Conservation (phyloP, 2,888 invertebrate species). For the Euphydryas editha region DNA sequence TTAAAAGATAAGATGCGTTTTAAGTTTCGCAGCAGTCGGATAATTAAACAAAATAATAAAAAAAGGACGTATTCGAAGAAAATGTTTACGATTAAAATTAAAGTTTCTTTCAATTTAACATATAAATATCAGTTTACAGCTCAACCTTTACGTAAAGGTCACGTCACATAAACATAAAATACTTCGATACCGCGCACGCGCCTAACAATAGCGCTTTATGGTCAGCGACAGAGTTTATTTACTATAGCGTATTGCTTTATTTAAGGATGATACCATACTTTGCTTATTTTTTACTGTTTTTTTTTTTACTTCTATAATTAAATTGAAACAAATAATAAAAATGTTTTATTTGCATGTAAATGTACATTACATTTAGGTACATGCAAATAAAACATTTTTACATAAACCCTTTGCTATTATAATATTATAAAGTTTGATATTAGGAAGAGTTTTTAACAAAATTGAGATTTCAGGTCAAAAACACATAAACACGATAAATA, state of each 20-base stretch:
- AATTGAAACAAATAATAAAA: too few species aligned
- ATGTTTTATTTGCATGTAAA: too few species aligned
- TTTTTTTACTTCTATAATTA: not conserved
- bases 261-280: constrained; percentile 25
- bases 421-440: too few species aligned
- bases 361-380: too few species aligned
- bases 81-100: not conserved
- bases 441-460: too few species aligned
- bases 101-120: not conserved
- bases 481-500: too few species aligned
- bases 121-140: constrained; percentile 11
- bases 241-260: constrained; percentile 14
- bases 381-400: too few species aligned
- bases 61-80: not conserved
- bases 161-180: constrained; percentile 22
- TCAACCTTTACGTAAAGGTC: constrained; percentile 22
- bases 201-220: constrained; percentile 47
- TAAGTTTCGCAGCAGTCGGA: too few species aligned
- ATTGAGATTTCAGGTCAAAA: too few species aligned
- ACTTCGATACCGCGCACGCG: constrained; percentile 43
- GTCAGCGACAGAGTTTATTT: constrained; percentile 38
- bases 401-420: too few species aligned
- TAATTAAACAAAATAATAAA: too few species aligned
- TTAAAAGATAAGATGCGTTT: too few species aligned
- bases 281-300: not conserved